Base-by-base conservation (phyloP, 1,140 invertebrate species). In the Caenorhabditis remanei region DNA sequence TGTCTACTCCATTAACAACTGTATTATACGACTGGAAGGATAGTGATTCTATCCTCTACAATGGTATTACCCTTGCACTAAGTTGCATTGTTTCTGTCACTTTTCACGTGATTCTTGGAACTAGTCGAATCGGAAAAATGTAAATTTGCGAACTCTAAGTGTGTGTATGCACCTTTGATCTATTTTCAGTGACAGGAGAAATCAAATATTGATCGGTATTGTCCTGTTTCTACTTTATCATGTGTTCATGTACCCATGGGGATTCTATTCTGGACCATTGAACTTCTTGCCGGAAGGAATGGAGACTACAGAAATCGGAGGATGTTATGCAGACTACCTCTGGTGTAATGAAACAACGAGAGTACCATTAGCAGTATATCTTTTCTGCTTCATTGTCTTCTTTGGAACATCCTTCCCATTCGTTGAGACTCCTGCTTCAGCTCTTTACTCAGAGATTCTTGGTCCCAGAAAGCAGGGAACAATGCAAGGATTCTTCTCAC, bases 401-500 rank as follows among this genome's bases (percentile, higher is more conserved):
- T 88, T 88, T 65, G 88, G 88, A 46, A n/a, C 89, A 4, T 87
- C 87, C 0, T 89, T 88, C 32, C 88, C 88, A 24, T 85, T 67
- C 55, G 61, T 89, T 13, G 88, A 71, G 14, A 75, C 87, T 21
- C 88, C 88, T 0, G 63, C 84, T n/a, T 83, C 85, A 5, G 56
- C 88, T 11, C 84, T 89, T 32, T 89, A 85, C 48, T 89, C 88
- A 4, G 87, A 89, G 56, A 56, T 89, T 89, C 41, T 89, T 2
- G 88, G 88, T 24, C 88, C 88, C 7, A 89, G 88, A 63, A 79
- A 83, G 43, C 88, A 89, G 56, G 88, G 88, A 41, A 79, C 71
- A 43, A 89, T 89, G 88, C 88, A 89, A 56, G 88, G 88, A 84
- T 43, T 89, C 8, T 89, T 86, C 63, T 82, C 84, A 13, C 85